phyloP scores from a whole-genome alignment of 2,113 vertebrate species.

The Gasterosteus nipponicus region DNA sequence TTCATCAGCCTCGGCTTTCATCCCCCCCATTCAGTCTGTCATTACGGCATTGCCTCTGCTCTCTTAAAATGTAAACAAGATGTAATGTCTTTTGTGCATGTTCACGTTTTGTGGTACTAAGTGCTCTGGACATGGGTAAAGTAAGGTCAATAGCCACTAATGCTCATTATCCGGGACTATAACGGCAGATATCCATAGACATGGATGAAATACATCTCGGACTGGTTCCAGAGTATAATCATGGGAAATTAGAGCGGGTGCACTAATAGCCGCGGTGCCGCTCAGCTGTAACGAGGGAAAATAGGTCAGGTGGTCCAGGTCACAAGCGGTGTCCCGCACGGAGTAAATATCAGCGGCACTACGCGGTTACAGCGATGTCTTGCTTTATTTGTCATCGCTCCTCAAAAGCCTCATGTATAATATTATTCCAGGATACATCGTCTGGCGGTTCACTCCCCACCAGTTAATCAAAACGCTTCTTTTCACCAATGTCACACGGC shows the following conservation, averaged over 20 bases:
- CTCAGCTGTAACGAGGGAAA: background rate
- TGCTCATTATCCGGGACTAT: conserved; percentile 46
- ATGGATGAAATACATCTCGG: conserved; percentile 45
- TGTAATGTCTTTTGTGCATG: conserved; percentile 53
- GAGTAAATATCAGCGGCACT: background rate
- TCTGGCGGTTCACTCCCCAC: too few species aligned
- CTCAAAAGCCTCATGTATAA: background rate
- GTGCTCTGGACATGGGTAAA: conserved; percentile 40
- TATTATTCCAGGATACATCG: background rate
- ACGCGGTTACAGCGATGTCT: background rate
- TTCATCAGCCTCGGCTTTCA: conserved; percentile 45
- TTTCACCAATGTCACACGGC: background rate
- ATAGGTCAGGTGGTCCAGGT: background rate
- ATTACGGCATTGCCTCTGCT: conserved; percentile 33
- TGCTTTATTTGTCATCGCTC: background rate
- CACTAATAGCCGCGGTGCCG: background rate
- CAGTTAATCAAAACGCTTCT: too few species aligned
- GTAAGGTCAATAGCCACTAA: conserved; percentile 67
- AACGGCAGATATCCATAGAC: conserved; percentile 45
- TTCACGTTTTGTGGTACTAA: conserved; percentile 33
- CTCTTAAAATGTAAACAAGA: conserved; percentile 58
- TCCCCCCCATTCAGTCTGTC: conserved; percentile 28
- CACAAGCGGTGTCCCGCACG: too few species aligned
- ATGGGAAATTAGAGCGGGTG: background rate
- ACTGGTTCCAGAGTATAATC: background rate